Percentiles rank a stretch among this genome's conserved stretches.
phyloP scores from a whole-genome alignment of 2,888 invertebrate species.

The Drosophila quinaria region DNA sequence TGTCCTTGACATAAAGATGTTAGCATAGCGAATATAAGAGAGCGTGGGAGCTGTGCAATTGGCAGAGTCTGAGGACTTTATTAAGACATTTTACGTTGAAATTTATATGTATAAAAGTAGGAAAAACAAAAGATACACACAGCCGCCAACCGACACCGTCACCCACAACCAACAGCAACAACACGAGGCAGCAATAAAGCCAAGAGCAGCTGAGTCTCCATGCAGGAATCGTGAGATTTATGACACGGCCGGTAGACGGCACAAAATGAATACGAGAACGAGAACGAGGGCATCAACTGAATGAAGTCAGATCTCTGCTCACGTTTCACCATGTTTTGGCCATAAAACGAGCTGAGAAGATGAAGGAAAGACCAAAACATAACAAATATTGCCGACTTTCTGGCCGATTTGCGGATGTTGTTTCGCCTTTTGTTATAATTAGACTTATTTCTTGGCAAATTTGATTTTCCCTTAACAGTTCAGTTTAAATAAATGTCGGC shows the following conservation, averaged over 20 bases:
- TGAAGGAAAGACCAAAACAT: conserved; percentile 2
- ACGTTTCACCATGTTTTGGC: conserved; percentile 49
- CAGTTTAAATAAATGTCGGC: conserved; percentile 10
- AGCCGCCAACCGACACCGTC: background rate
- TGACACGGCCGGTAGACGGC: conserved; percentile 56
- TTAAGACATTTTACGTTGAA: conserved; percentile 80
- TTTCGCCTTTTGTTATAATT: conserved; percentile 47
- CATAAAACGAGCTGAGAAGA: conserved; percentile 48
- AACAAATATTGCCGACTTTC: conserved; percentile 53
- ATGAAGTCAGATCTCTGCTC: conserved; percentile 33
- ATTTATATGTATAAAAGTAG: conserved; percentile 73
- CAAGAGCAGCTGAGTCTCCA: conserved; percentile 77
- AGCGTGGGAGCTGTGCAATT: background rate
- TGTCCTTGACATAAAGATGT: conserved; percentile 82
- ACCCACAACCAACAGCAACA: conserved; percentile 8
- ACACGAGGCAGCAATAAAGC: conserved; percentile 65
- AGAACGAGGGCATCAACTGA: conserved; percentile 9
- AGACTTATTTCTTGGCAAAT: conserved; percentile 36
- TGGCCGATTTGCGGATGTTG: conserved; percentile 38
- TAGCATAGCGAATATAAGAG: conserved; percentile 31
- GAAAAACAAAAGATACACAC: conserved; percentile 47
- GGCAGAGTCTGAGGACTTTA: conserved; percentile 65
- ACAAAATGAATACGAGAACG: conserved; percentile 27
- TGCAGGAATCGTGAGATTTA: conserved; percentile 80
- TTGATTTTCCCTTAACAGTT: conserved; percentile 23